Evolutionary conservation across 2,797 vertebrate species (phyloP), one percentile per base, ranked within the genome.

Genomic region (Lemur catta): DNA sequence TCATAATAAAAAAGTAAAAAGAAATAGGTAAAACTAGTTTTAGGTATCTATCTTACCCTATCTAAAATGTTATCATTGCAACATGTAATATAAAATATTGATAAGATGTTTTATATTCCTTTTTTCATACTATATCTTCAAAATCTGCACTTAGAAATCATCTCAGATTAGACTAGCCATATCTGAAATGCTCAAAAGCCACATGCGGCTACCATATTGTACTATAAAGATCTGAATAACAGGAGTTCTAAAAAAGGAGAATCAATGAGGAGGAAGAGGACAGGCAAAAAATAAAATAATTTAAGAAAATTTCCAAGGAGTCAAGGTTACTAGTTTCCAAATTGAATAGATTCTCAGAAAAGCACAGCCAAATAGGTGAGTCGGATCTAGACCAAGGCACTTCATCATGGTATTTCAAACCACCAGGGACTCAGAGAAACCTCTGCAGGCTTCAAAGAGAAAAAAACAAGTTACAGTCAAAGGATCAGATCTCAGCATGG

Each of bases 331-430:
- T 59, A 43, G 15, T 84, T 92, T 89, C 57, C 57, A 95, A 75
- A 91, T 20, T 84, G 43, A 88, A 61, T 18, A 78, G 81, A n/a
- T 22, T 76, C 15, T 89, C 38, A 79, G 55, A 93, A 84, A 91
- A 93, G 55, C 33, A 79, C 33, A 84, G 63, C n/a, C 71, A 92
- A 81, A 35, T 72, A 82, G 15, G 65, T 52, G 61, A 84, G 71
- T 61, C 76, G 35, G 65, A 84, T 59, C 61, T 7, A 76, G 18
- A 91, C 76, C 38, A 87, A 84, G 30, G 46, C 20, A 84, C 63
- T 91, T 93, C 57, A 79, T 84, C 46, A 71, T 63, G 63, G 48
- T 85, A 95, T 82, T 89, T 92, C 81, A 81, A 50, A 94, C 75
- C 28, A 46, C 65, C 38, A 80, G n/a, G 20, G n/a, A 81, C 52